These are phyloP conservation scores for Thymallus thymallus DNA, from an alignment of 2,113 vertebrate species.

Conservation along the genomic window DNA sequence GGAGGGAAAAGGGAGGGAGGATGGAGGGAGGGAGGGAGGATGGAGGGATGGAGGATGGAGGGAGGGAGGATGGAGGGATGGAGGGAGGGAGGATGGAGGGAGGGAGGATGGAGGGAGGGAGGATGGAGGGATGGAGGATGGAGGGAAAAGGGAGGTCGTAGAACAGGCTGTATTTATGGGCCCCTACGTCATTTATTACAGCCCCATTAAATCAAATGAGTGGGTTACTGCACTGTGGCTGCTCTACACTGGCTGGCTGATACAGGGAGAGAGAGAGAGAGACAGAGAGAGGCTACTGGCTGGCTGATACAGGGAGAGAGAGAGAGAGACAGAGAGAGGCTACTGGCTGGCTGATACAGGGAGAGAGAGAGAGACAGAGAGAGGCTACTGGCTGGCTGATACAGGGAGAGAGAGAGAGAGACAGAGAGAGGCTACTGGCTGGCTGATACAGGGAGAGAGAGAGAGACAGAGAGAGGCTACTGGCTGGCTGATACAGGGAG, in stretches of 20 bases:
- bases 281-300: constrained; percentile 18
- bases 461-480: constrained; percentile 19
- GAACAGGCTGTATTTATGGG: constrained; percentile 53
- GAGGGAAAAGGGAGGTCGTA: constrained; percentile 40
- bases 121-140: too few species aligned
- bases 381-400: background rate
- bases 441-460: too few species aligned
- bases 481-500: too few species aligned
- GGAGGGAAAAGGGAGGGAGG: too few species aligned
- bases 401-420: background rate
- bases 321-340: background rate
- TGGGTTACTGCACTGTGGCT: constrained; percentile 28
- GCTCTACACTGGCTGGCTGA: too few species aligned
- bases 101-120: constrained; percentile 7
- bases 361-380: constrained; percentile 5
- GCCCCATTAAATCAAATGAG: constrained; percentile 57
- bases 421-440: constrained; percentile 1
- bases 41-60: too few species aligned
- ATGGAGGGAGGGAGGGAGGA: constrained; percentile 1
- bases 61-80: background rate
- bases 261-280: background rate
- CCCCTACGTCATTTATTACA: constrained; percentile 50
- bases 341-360: too few species aligned
- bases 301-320: constrained; percentile 13
- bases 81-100: background rate